Evolutionary conservation across 2,797 vertebrate species (phyloP).

Genomic region (Siniperca obscura): DNA sequence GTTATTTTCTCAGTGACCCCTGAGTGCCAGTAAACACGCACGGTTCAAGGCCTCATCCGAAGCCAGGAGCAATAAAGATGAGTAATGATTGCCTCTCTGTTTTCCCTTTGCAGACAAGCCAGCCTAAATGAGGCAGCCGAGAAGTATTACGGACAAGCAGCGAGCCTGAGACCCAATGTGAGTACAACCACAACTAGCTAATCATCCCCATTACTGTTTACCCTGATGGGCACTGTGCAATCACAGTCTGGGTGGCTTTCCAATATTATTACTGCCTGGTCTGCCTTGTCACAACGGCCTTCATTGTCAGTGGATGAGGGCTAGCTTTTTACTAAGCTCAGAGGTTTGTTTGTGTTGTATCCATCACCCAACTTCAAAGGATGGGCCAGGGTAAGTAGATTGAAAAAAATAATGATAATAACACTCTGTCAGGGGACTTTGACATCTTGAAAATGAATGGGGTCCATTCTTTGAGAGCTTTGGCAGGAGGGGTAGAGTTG

Average conservation of each 20-base stretch:
- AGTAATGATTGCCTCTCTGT: constrained; percentile 70
- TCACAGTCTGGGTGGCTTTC: constrained; percentile 63
- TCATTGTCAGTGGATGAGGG: constrained; percentile 62
- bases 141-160: constrained; percentile 95
- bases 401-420: constrained; percentile 78
- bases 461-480: constrained; percentile 46
- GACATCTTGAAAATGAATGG: constrained; percentile 68
- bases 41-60: constrained; percentile 71
- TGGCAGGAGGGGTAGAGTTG: constrained; percentile 54
- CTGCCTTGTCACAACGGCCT: constrained; percentile 57
- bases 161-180: constrained; percentile 94
- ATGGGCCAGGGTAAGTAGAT: constrained; percentile 51
- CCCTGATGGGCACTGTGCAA: constrained; percentile 63
- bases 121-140: constrained; percentile 97
- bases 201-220: constrained; percentile 56
- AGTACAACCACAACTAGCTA: constrained; percentile 81
- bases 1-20: constrained; percentile 77
- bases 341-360: constrained; percentile 77
- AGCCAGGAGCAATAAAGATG: constrained; percentile 79
- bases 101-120: constrained; percentile 91
- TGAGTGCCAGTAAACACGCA: constrained; percentile 59
- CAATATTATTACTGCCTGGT: constrained; percentile 41
- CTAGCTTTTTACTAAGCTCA: constrained; percentile 52
- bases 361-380: constrained; percentile 80
- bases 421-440: constrained; percentile 61